Evolutionary conservation across 2,113 vertebrate genomes (phyloP).

Genomic region (Condylura cristata): DNA sequence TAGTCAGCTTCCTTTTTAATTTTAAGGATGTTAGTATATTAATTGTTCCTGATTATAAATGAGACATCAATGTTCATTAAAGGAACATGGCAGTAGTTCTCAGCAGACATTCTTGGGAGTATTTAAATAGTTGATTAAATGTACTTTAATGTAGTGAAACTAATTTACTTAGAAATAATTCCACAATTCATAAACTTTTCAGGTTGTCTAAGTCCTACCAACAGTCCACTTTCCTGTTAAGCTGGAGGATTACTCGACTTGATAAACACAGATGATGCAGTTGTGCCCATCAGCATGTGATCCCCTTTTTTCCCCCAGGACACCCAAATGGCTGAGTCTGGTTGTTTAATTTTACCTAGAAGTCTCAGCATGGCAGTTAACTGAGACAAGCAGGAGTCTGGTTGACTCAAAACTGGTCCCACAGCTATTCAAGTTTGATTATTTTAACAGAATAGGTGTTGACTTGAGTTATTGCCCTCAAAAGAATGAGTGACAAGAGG

Average conservation of each 20-base stretch:
- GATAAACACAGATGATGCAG: not conserved
- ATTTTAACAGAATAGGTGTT: not conserved
- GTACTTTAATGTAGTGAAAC: not conserved
- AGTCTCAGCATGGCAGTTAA: not conserved
- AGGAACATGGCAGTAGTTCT: not conserved
- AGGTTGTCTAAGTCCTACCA: not conserved
- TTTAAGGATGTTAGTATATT: not conserved
- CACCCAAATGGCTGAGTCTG: not conserved
- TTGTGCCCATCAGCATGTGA: not conserved
- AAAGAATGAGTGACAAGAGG: not conserved
- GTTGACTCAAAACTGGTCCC: not conserved
- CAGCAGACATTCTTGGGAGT: not conserved
- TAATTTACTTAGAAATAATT: slow-evolving; percentile 54
- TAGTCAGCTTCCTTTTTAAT: not conserved
- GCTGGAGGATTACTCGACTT: not conserved
- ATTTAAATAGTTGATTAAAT: not conserved
- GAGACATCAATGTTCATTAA: not conserved
- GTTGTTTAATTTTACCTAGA: not conserved
- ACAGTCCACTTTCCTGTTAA: not conserved
- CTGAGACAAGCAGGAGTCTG: not conserved
- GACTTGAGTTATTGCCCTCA: not conserved
- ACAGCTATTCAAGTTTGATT: not conserved
- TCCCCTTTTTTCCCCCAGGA: not conserved
- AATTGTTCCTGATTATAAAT: slow-evolving; percentile 4
- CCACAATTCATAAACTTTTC: not conserved